Evolutionary conservation across 1,140 invertebrate genomes (phyloP), one percentile per base, ranked within the genome.

Genomic region (Heliconius melpomene): DNA sequence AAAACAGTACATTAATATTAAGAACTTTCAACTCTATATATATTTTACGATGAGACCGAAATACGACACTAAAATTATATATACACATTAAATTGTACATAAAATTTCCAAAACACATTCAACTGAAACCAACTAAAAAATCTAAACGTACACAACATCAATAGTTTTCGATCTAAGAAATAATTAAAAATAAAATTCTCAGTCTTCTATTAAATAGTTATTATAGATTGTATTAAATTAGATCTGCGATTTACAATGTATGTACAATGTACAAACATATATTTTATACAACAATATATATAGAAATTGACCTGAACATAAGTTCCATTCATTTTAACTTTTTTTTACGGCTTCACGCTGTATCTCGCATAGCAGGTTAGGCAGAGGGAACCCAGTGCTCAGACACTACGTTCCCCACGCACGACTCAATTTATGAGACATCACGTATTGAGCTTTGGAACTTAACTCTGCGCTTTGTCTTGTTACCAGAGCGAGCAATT

Each of bases 171-270:
- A 83, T 80, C 83, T 87, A 89, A 78, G 86, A 90, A 91, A 90
- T 86, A 91, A 90, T 90, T 91, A 87, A 84, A 90, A 91, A 88
- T 87, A 88, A 92, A 91, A 88, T 86, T 87, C 87, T 94, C 92
- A 93, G 91, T 94, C 92, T 94, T 92, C 90, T 91, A 91, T 92
- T 89, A 91, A 89, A 90, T 90, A 91, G 86, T 88, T 84, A 88
- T 83, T 86, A 87, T 88, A 90, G 88, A 89, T 90, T 83, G 79
- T 84, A 87, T 86, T 82, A 88, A 83, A 87, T 91, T 82, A 93
- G 87, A 94, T 92, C 86, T 87, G 74, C 38, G 83, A 91, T 91
- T 88, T 90, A 91, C 84, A 88, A 83, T 80, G 80, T 86, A 89
- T 87, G 23, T 66, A 66, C 1, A 60, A 8, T 87, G 23, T 66